Evolutionary conservation across 1,140 invertebrate genomes (phyloP), one percentile per base, ranked within the genome.

Genomic region (Meloidogyne chitwoodi): DNA sequence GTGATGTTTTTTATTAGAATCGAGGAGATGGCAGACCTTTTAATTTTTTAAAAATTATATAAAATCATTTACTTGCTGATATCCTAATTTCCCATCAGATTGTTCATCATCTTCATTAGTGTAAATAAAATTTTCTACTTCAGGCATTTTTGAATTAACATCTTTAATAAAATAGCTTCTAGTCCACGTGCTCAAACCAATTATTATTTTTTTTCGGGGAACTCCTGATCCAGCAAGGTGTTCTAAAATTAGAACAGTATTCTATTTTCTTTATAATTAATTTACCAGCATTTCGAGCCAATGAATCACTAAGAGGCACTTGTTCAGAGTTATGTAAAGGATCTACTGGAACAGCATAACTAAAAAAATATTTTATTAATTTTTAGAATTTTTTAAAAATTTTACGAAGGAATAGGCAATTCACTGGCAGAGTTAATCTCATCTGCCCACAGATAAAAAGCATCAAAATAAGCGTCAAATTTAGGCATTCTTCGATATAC

Each of bases 31-130:
- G n/a, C 76, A 77, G 38, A 76, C 48, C 74, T 75, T 29, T n/a
- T n/a, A n/a, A n/a, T n/a, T n/a, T n/a, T n/a, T n/a, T n/a, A n/a
- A n/a, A n/a, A n/a, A n/a, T n/a, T n/a, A n/a, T n/a, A n/a, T n/a
- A n/a, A n/a, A n/a, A n/a, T n/a, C n/a, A n/a, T 64, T 63, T 73
- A 2, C 16, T 56, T 75, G 77, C 69, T 77, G 66, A 44, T 75
- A 66, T 24, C 63, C 34, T 14, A 77, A n/a, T 8, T 22, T 74
- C 11, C 76, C 75, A 61, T 77, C 75, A 73, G 14, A 27, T n/a
- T 26, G 24, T 27, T 65, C 31, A 12, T 38, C 67, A 14, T 26
- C 6, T 10, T 65, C 31, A 16, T 68, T 61, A n/a, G 74, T 16
- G n/a, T 62, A 44, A 16, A 74, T 62, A 26, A 72, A 11, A 22